Conservation (phyloP, 1,140 invertebrate genomes). For the Philotrypesis tridentata region DNA sequence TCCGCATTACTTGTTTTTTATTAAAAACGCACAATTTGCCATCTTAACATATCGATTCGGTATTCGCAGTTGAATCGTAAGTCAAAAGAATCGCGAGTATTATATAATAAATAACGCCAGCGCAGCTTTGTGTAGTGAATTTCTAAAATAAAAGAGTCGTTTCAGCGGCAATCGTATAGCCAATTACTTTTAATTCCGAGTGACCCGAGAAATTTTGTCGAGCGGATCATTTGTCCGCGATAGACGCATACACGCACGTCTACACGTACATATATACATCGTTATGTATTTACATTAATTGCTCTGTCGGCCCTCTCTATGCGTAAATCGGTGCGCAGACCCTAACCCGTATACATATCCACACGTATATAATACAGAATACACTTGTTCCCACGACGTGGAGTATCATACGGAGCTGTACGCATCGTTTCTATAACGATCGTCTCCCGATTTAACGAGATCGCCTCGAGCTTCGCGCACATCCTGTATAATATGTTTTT, state of each 20-base stretch:
- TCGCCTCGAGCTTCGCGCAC: constrained; percentile 3
- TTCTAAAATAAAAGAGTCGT: background rate
- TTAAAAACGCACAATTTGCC: too few species aligned
- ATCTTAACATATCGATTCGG: too few species aligned
- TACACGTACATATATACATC: background rate
- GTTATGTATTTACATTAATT: background rate
- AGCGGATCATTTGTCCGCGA: background rate
- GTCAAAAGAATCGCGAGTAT: background rate
- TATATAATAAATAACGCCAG: constrained; percentile 24
- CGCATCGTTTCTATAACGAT: constrained; percentile 49
- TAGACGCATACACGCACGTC: background rate
- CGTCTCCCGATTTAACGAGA: constrained; percentile 51
- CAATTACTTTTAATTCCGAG: constrained; percentile 23
- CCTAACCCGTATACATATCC: background rate
- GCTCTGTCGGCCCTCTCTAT: too few species aligned
- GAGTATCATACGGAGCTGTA: constrained; percentile 31
- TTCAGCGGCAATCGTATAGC: background rate
- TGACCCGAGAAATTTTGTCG: background rate
- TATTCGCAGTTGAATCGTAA: background rate
- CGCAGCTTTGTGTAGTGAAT: background rate
- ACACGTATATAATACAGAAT: background rate
- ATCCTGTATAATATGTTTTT: too few species aligned
- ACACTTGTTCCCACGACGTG: constrained; percentile 1
- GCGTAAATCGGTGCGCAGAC: background rate
- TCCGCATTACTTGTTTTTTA: too few species aligned